phyloP scores from a whole-genome alignment of 2,888 invertebrate species.

The Laspeyria flexula region DNA sequence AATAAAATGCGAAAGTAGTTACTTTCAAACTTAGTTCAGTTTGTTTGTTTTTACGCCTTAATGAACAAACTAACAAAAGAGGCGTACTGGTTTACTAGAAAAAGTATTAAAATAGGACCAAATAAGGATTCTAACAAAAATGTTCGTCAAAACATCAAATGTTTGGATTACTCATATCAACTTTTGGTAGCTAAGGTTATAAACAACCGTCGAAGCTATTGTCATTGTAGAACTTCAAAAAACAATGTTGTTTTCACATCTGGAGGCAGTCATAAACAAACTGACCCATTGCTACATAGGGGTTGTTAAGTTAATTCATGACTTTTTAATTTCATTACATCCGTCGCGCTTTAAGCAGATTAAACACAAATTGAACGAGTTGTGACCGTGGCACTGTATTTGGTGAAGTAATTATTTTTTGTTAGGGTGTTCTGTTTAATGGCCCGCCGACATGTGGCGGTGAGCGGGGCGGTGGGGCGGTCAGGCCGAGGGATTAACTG shows the following conservation, averaged over 20 bases:
- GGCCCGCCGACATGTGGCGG: conserved; percentile 74
- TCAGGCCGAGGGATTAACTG: conserved; percentile 46
- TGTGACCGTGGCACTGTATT: conserved; percentile 61
- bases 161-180: no score
- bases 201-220: neutral
- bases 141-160: no score
- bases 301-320: conserved; percentile 50
- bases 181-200: no score
- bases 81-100: no score
- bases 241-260: conserved; percentile 24
- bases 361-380: conserved; percentile 65
- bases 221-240: conserved; percentile 7
- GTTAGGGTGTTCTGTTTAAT: conserved; percentile 75
- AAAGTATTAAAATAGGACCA: no score
- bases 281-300: conserved; percentile 32
- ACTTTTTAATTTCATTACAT: conserved; percentile 56
- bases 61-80: no score
- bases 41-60: no score
- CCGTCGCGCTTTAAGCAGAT: conserved; percentile 45
- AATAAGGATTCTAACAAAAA: no score
- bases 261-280: conserved; percentile 21
- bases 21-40: no score
- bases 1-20: no score
- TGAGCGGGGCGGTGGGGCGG: conserved; percentile 37
- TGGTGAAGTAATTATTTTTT: conserved; percentile 83